Percentiles rank a stretch among this genome's conserved stretches.
These are phyloP conservation scores for Berghia stephanieae DNA, from an alignment of 1,140 invertebrate genomes.

Conservation along the genomic window DNA sequence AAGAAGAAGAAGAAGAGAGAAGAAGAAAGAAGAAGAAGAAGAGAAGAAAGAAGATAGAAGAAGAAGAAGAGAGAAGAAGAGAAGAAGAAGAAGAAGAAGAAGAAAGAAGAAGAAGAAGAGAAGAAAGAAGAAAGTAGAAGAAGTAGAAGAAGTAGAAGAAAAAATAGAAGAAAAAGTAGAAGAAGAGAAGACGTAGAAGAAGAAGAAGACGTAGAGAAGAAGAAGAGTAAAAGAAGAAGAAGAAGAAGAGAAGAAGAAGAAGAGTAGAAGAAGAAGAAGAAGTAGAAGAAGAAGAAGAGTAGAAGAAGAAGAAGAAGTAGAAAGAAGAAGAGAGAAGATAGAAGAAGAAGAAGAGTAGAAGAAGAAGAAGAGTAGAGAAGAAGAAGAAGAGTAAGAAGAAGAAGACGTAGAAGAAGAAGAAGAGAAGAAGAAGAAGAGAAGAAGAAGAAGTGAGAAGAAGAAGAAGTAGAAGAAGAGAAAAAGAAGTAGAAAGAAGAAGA, in stretches of 20 bases:
- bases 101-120: background rate
- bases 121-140: background rate
- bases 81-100: background rate
- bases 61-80: background rate
- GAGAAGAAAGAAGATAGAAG: background rate
- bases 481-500: background rate
- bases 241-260: background rate
- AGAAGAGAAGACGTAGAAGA: background rate
- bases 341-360: background rate
- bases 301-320: background rate
- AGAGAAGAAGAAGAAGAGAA: background rate
- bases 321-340: background rate
- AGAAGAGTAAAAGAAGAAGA: background rate
- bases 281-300: background rate
- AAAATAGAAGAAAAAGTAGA: background rate
- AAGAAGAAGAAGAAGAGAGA: constrained; percentile 9
- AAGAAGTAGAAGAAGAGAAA: background rate
- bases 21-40: background rate
- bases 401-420: background rate
- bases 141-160: background rate
- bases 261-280: background rate
- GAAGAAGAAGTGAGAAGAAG: background rate
- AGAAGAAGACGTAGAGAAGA: background rate
- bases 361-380: constrained; percentile 3
- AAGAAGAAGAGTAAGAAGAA: background rate